Base-by-base conservation (phyloP, 2,888 invertebrate species). In the Mellilla xanthometata region DNA sequence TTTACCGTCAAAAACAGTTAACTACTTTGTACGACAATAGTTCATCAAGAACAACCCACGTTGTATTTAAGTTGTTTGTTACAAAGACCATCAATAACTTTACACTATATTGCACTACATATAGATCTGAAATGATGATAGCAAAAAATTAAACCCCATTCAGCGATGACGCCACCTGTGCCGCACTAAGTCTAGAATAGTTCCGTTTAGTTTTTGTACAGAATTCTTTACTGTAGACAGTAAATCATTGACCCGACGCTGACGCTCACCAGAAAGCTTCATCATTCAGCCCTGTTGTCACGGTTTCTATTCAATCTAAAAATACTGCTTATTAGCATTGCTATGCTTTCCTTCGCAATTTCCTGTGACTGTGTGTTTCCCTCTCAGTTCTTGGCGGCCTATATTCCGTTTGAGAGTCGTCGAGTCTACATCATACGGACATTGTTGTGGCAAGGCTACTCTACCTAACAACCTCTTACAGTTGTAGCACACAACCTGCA, bases 391-490 rank as follows among this genome's bases (percentile, higher is more conserved):
- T 60, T 56, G 54, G 64, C 76, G 83, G 63, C 82, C 83, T 77
- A 85, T 81, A 80, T 86, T 73, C 72, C 65, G 70, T 71, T 76
- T 67, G 66, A 71, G 73, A 62, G 68, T 66, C 66, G 57, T 62
- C 52, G 62, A 52, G 56, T 55, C n/a, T n/a, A n/a, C n/a, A 56
- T 57, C 50, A 62, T 58, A 47, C 47, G 52, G 54, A 54, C 59
- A 58, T 53, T 61, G 74, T 39, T 30, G 36, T 56, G 54, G 8
- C 24, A n/a, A 24, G 24, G 7, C 24, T 24, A 24, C 24, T 19
- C 3, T 1, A 3, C n/a, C 24, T 24, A 24, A 2, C 24, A 24
- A 24, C 24, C n/a, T 7, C 24, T 7, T 8, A 24, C 24, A 2
- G 7, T 24, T 24, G 4, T 24, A 24, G 24, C n/a, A 24, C 2